Evolutionary conservation across 2,797 vertebrate genomes (phyloP).

Genomic region (Ataeniobius toweri): DNA sequence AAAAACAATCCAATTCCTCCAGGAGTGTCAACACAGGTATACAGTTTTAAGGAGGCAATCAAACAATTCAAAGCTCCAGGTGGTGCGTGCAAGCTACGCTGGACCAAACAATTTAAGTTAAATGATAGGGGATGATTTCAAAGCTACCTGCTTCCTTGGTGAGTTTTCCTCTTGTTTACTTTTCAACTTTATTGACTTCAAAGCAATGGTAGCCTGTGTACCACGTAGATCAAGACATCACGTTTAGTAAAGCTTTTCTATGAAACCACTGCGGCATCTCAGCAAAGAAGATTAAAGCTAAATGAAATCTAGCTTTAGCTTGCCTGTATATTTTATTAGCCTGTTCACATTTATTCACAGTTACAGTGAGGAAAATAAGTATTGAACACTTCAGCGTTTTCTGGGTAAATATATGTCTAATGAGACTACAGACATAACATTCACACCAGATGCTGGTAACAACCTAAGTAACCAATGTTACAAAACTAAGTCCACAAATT

Average conservation of each 20-base stretch:
- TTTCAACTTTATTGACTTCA: slow-evolving; percentile 21
- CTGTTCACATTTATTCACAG: not conserved
- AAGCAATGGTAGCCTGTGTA: slow-evolving; percentile 4
- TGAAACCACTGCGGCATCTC: slow-evolving; percentile 1
- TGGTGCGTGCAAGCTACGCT: slow-evolving; percentile 38
- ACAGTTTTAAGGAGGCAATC: slow-evolving; percentile 51
- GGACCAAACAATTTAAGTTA: slow-evolving; percentile 53
- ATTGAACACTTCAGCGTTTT: not conserved
- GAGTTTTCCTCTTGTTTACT: slow-evolving; percentile 35
- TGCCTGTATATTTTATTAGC: not conserved
- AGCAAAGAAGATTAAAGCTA: not conserved
- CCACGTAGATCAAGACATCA: not conserved
- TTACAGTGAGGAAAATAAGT: not conserved
- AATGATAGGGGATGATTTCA: slow-evolving; percentile 35
- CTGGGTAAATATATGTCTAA: not conserved
- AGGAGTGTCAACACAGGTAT: slow-evolving; percentile 50
- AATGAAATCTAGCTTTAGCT: slow-evolving; percentile 9
- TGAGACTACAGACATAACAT: not conserved
- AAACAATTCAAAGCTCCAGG: slow-evolving; percentile 42
- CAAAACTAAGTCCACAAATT: not conserved
- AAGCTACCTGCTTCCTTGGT: slow-evolving; percentile 14
- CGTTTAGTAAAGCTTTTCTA: not conserved
- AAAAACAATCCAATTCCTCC: slow-evolving; percentile 66
- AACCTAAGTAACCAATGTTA: not conserved
- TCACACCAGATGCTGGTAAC: not conserved